Conservation (phyloP, 2,797 vertebrate genomes). For the Coregonus sp. region DNA sequence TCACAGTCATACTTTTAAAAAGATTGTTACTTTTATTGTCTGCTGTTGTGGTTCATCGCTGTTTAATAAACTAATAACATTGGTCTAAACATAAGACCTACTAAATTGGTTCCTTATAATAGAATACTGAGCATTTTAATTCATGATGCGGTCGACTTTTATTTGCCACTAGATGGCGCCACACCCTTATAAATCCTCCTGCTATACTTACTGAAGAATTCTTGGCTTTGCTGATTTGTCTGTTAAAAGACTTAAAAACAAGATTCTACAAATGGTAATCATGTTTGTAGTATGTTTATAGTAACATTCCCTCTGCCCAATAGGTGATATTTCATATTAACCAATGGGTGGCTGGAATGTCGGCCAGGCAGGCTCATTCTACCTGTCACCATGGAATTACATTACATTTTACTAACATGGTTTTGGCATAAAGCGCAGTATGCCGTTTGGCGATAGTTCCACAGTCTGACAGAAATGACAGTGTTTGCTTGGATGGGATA, state of each 20-base stretch:
- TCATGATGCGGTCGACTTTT: neutral
- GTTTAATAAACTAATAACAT: neutral
- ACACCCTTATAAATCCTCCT: constrained; percentile 14
- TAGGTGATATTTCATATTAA: neutral
- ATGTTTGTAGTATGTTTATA: neutral
- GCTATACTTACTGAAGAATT: neutral
- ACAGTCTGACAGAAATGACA: constrained; percentile 18
- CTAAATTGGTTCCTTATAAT: neutral
- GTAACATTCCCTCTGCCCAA: neutral
- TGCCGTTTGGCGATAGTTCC: neutral
- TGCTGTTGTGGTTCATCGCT: neutral
- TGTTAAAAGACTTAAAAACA: neutral
- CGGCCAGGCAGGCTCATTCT: too few relatives aligned
- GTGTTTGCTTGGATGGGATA: constrained; percentile 21
- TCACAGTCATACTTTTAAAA: too few relatives aligned
- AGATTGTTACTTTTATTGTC: neutral
- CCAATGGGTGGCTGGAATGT: neutral
- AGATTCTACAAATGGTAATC: neutral
- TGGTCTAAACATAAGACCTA: neutral
- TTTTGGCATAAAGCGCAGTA: neutral
- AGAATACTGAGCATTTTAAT: neutral
- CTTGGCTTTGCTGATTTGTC: neutral
- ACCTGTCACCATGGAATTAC: neutral
- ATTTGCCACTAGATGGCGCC: constrained; percentile 63
- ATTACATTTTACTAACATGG: neutral